Evolutionary conservation across 1,140 invertebrate genomes (phyloP), one percentile per base, ranked within the genome.

Genomic region (Elysia chlorotica): DNA sequence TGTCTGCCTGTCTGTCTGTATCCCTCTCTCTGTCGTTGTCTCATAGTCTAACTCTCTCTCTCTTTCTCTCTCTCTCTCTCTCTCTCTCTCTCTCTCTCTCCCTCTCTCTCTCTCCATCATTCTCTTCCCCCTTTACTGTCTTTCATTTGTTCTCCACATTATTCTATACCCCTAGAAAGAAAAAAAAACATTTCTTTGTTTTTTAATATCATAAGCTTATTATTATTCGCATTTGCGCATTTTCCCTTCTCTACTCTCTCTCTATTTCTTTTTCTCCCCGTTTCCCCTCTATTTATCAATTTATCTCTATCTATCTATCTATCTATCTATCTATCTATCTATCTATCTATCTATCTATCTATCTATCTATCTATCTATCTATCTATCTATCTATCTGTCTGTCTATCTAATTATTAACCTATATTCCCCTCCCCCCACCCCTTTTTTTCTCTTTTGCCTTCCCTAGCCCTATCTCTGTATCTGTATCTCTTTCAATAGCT

Each of bases 31-130:
- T 61, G 10, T 71, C 54, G 37, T 4, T 25, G 14, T 2, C 23
- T 4, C 33, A 25, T 2, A 33, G 21, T 33, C 14, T 23, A 25
- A 17, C 35, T 61, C 31, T 33, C n/a, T n/a, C n/a, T n/a, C n/a
- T 37, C 57, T n/a, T 31, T 61, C 31, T 36, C 3, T 23, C 31
- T 28, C 25, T 62, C 30, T 71, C 66, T 71, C 73, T 71, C 73
- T 65, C 68, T 74, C 66, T 74, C 67, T 74, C 73, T 74, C 68
- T 74, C 67, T 65, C 73, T 71, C 67, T 71, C 66, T 70, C 67
- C 65, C 59, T 74, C 59, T 65, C 37, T 63, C 38, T 63, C 41
- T 57, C 37, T n/a, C 48, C 67, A 19, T 73, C 38, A 23, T n/a
- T 25, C 65, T 67, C 41, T 67, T 6, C 30, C 4, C 33, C 35